Percentiles rank a stretch among this genome's conserved stretches.
phyloP scores from a whole-genome alignment of 2,797 vertebrate genomes.

The Erethizon dorsatum region DNA sequence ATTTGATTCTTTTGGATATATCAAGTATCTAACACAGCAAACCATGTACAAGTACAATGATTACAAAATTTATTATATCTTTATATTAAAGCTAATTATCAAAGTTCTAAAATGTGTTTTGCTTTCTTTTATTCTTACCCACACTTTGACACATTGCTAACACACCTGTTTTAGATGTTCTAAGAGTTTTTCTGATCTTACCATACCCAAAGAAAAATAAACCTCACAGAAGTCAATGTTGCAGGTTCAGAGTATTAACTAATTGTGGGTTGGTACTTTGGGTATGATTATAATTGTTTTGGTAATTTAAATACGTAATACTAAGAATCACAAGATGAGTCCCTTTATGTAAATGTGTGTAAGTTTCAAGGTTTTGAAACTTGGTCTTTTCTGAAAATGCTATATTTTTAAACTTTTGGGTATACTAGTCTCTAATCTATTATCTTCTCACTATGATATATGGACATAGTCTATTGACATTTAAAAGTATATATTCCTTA shows the following conservation, averaged over 20 bases:
- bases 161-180: neutral
- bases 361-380: neutral
- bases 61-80: neutral
- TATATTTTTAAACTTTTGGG: neutral
- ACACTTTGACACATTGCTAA: neutral
- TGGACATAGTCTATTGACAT: neutral
- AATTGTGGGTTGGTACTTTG: neutral
- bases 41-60: neutral
- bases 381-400: slow-evolving; percentile 5
- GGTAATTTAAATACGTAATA: neutral
- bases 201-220: neutral
- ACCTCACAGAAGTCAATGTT: neutral
- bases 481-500: slow-evolving; percentile 12
- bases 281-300: neutral
- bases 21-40: neutral
- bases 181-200: slow-evolving; percentile 12
- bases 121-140: neutral
- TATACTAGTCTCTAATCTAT: neutral
- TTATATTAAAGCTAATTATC: slow-evolving; percentile 1
- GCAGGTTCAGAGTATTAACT: neutral
- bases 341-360: neutral
- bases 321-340: neutral
- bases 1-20: neutral
- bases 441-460: neutral
- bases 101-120: neutral